These are phyloP conservation scores for Mesodorylaimus sp. DNA, from an alignment of 2,888 invertebrate species.

Conservation along the genomic window DNA sequence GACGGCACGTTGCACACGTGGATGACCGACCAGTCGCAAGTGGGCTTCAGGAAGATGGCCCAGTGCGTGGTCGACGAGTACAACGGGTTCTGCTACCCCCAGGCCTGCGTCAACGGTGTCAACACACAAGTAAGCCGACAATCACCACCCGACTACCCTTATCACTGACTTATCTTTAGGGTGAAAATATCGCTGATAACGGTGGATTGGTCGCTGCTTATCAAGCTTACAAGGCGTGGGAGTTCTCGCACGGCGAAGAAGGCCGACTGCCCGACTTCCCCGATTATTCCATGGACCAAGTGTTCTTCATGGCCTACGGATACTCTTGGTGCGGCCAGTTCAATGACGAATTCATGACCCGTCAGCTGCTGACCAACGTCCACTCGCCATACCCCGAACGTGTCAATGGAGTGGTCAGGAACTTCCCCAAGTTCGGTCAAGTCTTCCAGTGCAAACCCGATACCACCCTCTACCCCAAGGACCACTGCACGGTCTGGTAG, in stretches of 20 bases:
- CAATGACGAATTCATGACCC: neutral
- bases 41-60: neutral
- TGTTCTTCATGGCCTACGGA: neutral
- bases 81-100: neutral
- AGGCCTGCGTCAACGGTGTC: neutral
- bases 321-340: neutral
- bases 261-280: neutral
- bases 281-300: neutral
- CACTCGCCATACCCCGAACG: neutral
- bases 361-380: neutral
- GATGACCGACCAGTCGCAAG: neutral
- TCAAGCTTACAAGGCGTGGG: conserved; percentile 26
- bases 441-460: conserved; percentile 4
- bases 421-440: neutral
- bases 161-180: conserved; percentile 23
- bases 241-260: neutral
- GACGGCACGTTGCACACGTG: conserved; percentile 1
- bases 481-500: too few relatives aligned
- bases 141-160: neutral
- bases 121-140: neutral
- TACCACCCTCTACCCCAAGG: neutral
- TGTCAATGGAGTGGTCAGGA: neutral
- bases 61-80: conserved; percentile 1
- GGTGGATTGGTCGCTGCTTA: conserved; percentile 75
- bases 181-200: conserved; percentile 72